Evolutionary conservation across 2,113 vertebrate genomes (phyloP).

Genomic region (Chaetodon auriga): DNA sequence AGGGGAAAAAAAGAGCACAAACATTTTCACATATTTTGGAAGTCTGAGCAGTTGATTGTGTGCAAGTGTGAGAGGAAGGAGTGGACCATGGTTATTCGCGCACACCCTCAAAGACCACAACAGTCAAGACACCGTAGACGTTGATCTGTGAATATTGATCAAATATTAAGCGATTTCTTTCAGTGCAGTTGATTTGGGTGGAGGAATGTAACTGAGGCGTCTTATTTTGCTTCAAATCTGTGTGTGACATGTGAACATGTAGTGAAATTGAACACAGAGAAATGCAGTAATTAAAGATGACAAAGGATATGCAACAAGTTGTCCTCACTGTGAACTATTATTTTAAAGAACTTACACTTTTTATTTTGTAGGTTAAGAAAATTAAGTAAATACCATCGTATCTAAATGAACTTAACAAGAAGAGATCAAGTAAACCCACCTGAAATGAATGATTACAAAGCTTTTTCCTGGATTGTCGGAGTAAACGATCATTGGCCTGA

Average conservation of each 20-base stretch:
- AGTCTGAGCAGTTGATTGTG: slow-evolving; percentile 70
- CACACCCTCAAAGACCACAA: neutral
- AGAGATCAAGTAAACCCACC: neutral
- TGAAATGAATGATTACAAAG: neutral
- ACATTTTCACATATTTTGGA: slow-evolving; percentile 80
- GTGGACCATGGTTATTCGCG: slow-evolving; percentile 29
- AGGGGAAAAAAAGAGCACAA: slow-evolving; percentile 65
- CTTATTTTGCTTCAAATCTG: neutral
- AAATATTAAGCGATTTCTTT: neutral
- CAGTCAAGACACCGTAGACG: neutral
- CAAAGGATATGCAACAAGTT: neutral
- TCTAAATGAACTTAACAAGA: neutral
- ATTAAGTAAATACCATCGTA: neutral
- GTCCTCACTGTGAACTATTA: neutral
- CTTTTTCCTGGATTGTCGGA: neutral
- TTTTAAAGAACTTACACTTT: neutral
- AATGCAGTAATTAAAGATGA: neutral
- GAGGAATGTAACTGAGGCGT: slow-evolving; percentile 57
- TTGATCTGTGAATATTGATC: slow-evolving; percentile 12
- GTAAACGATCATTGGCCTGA: too few species aligned
- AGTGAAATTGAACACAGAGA: neutral
- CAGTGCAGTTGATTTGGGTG: slow-evolving; percentile 1
- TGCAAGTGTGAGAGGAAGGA: slow-evolving; percentile 52
- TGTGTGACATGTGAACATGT: neutral
- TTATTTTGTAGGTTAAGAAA: neutral